A percentile compares a stretch with the other conserved stretches of the same genome.
phyloP scores from a whole-genome alignment of 2,113 vertebrate genomes.

The Numida meleagris region DNA sequence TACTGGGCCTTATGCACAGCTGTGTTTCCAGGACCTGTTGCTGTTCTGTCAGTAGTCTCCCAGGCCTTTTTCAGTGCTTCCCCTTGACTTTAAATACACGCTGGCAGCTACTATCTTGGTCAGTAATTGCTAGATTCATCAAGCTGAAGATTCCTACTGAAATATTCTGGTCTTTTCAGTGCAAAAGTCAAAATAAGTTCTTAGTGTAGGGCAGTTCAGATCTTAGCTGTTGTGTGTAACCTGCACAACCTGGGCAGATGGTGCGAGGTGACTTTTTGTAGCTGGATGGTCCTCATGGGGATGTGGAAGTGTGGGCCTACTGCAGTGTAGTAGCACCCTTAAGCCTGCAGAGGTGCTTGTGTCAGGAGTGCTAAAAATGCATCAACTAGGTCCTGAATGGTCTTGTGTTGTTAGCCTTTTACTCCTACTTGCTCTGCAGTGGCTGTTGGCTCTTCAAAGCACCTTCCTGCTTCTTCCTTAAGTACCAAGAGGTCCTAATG shows the following conservation, averaged over 20 bases:
- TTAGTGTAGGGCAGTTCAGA: fast-evolving
- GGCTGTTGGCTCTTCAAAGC: neutral
- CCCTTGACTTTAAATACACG: neutral
- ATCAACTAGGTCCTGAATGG: neutral
- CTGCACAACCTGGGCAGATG: neutral
- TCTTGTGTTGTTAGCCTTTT: neutral
- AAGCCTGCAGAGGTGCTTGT: neutral
- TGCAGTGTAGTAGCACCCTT: neutral
- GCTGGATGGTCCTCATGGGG: neutral
- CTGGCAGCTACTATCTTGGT: conserved; percentile 30
- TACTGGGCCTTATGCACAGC: neutral
- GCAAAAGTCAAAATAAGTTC: conserved; percentile 2
- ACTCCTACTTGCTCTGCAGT: neutral
- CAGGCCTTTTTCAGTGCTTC: conserved; percentile 18
- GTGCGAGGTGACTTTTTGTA: neutral
- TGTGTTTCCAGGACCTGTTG: neutral
- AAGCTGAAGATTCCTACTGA: neutral
- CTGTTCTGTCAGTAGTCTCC: neutral
- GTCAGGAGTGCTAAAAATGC: neutral
- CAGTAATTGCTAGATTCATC: conserved; percentile 35
- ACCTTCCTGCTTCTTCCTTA: fast-evolving
- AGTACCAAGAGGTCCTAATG: neutral
- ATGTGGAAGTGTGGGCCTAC: neutral
- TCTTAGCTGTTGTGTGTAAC: neutral
- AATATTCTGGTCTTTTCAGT: neutral